Conservation (phyloP, 2,797 vertebrate species). For the Pangasius macronema region DNA sequence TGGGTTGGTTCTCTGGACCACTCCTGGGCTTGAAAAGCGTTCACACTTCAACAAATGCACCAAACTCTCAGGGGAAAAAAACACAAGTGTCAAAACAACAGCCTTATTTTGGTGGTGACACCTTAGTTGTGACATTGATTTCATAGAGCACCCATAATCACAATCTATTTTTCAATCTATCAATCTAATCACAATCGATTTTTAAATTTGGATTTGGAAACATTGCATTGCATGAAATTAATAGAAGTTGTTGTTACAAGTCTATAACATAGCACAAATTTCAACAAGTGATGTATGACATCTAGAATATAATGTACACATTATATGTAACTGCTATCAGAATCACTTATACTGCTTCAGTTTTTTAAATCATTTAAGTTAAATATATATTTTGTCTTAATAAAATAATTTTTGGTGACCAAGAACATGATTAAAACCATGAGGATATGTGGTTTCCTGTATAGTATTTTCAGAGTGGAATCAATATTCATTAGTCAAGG, state of each 20-base stretch:
- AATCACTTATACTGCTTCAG: too few species aligned
- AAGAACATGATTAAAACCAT: too few species aligned
- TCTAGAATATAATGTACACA: slow-evolving; percentile 19
- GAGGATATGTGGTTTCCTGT: too few species aligned
- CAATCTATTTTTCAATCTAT: not conserved
- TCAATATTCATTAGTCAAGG: too few species aligned
- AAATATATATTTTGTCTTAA: too few species aligned
- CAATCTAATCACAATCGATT: too few species aligned
- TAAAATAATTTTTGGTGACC: too few species aligned
- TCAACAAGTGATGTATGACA: slow-evolving; percentile 21
- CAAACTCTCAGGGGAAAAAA: not conserved
- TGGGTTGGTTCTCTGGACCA: not conserved
- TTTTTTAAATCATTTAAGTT: too few species aligned
- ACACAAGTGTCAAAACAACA: not conserved
- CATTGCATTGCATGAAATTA: not conserved
- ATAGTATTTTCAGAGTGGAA: too few species aligned
- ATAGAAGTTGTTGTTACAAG: not conserved
- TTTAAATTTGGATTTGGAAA: slow-evolving; percentile 1
- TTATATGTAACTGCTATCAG: not conserved
- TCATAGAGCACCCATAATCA: not conserved
- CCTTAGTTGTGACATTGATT: slow-evolving; percentile 5
- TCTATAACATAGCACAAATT: not conserved
- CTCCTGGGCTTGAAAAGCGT: not conserved
- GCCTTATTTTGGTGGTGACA: not conserved
- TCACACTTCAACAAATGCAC: not conserved